Percentiles rank a stretch among this genome's conserved stretches.
Conservation (phyloP, 2,888 invertebrate species). For the Conomelus anceps region DNA sequence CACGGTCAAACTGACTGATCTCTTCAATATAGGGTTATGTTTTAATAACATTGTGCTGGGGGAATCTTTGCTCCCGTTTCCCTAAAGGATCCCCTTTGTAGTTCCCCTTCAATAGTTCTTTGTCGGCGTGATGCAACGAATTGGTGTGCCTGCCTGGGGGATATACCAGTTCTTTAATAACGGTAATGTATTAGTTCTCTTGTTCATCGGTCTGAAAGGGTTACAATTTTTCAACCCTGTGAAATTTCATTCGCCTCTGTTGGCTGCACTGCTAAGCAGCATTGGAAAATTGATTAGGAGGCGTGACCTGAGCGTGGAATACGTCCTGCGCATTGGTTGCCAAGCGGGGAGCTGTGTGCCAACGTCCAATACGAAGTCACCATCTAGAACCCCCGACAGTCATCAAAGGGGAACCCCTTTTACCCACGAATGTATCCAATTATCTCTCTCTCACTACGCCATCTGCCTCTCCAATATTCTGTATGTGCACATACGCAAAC, state of each 20-base stretch:
- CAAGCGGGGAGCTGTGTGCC: neutral
- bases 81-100: neutral
- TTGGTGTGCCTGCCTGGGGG: neutral
- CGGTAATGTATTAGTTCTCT: neutral
- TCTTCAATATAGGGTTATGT: neutral
- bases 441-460: neutral
- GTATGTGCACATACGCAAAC: neutral
- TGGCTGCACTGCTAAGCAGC: neutral
- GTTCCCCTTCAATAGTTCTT: neutral
- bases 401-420: neutral
- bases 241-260: neutral
- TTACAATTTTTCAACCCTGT: neutral
- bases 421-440: neutral
- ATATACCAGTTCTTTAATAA: neutral
- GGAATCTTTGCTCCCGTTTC: neutral
- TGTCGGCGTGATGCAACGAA: neutral
- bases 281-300: neutral
- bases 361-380: neutral
- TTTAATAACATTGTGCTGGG: neutral
- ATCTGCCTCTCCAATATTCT: neutral
- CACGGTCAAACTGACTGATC: neutral
- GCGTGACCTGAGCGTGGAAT: neutral
- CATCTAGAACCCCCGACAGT: neutral
- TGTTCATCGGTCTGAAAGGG: neutral
- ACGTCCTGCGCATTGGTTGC: neutral